Evolutionary conservation across 2,797 vertebrate genomes (phyloP).

Genomic region (Sebastes itinus): DNA sequence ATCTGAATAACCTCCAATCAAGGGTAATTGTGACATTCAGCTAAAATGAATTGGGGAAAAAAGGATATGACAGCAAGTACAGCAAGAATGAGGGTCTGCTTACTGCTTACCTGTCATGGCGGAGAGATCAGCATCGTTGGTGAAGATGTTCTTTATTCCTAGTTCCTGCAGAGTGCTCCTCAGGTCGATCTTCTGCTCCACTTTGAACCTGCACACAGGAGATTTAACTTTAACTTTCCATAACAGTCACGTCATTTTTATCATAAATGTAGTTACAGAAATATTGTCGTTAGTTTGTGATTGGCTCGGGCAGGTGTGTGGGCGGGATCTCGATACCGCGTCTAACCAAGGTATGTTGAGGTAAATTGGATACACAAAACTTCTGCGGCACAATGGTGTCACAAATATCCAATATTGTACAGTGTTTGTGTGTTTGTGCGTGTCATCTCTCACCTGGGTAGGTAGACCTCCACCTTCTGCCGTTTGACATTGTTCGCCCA

Average conservation of each 20-base stretch:
- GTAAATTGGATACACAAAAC: background rate
- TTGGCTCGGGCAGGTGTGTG: no score
- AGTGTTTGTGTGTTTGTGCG: background rate
- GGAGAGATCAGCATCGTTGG: constrained; percentile 91
- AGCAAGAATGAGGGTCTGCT: background rate
- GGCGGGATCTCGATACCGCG: no score
- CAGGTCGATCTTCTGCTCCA: constrained; percentile 94
- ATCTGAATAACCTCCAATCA: background rate
- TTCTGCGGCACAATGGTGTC: background rate
- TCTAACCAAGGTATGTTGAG: background rate
- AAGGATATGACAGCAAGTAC: background rate
- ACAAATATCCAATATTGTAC: background rate
- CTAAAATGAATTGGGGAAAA: background rate
- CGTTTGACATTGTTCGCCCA: constrained; percentile 97
- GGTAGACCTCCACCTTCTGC: constrained; percentile 97
- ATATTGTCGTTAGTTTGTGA: no score
- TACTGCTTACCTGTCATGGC: constrained; percentile 88
- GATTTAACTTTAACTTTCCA: no score
- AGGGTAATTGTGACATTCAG: background rate
- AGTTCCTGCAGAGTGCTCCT: constrained; percentile 89
- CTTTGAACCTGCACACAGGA: constrained; percentile 87
- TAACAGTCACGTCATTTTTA: no score
- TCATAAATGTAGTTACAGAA: no score
- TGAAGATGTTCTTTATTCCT: constrained; percentile 92
- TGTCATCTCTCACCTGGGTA: constrained; percentile 87